Base-by-base conservation (phyloP, 2,113 vertebrate species). In the Microtus oregoni region DNA sequence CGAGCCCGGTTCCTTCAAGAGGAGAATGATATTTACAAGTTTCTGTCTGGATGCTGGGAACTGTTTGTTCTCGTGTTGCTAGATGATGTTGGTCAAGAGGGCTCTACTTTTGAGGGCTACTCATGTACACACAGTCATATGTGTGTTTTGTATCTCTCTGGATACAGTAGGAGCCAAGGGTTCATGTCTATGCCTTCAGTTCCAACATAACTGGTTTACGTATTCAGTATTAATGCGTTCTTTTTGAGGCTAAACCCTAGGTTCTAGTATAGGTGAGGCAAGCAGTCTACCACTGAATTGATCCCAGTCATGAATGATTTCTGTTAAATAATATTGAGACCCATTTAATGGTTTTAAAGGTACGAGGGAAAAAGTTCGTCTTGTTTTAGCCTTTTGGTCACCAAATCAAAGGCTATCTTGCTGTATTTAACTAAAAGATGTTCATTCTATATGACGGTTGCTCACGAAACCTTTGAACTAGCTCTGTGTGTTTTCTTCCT, bases 391-490 rank as follows among this genome's bases (percentile, higher is more conserved):
- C 32, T 96, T 91, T 88, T 67, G 58, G 85, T 94, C 78, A 95
- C 75, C 91, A 91, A 87, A 90, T 76, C 78, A 95, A 95, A 97
- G 92, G 65, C 55, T 76, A 12, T 73, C 68, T 92, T 94, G 83
- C 85, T 96, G 30, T 96, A 30, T 92, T 65, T 96, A 94, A 96
- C 87, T 88, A 85, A 92, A 94, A 88, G 41, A 85, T 95, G 88
- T 95, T 96, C 93, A 44, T 44, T 85, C 96, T 94, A 86, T 77
- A 86, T 70, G 76, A 97, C 91, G 17, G 22, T 96, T 95, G 88
- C 90, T 97, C 41, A 47, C 93, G 85, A 96, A 92, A 94, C 72
- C 85, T 96, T 92, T 96, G 92, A 96, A 72, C 88, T 94, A 91
- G 85, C 89, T 92, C 78, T 17, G 61, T 83, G 63, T 67, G 58